Base-by-base conservation (phyloP, 2,888 invertebrate genomes). In the Phania funesta region DNA sequence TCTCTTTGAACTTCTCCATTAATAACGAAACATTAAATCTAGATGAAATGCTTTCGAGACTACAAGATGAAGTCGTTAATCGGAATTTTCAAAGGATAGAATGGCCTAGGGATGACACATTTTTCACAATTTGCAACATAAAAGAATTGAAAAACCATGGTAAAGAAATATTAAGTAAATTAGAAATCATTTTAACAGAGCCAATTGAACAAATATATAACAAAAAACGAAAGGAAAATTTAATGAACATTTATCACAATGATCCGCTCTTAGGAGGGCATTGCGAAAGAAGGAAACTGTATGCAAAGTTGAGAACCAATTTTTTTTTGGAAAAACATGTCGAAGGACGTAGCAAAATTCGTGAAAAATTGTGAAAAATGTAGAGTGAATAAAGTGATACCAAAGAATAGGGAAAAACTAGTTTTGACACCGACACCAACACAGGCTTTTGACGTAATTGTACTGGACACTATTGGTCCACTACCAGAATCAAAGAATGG, bases 291-390 rank as follows among this genome's bases (percentile, higher is more conserved):
- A 52, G 16, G 20, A 67, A 52, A 52, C 26, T 67, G 11, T 67
- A 67, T 18, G 38, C 67, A 22, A 67, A 52, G 35, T 24, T 67
- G 8, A 20, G 68, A 71, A 75, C 64, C 20, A 58, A 76, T 38
- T 80, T 64, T 58, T n/a, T 73, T 67, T 50, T 76, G 83, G 79
- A 35, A 35, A 35, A 35, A 35, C 9, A 35, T 83, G 83, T 74
- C 74, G 1, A 67, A 32, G 24, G 65, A 80, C 44, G 58, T 83
- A 16, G 56, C 70, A 18, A 50, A 38, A 9, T 74, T 77, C 32
- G 68, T 77, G 0, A 58, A 41, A 16, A 81, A 81, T 32, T 81
- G 76, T 46, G 26, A 8, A 9, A 68, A 83, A 76, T 84, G 26
- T 80, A 35, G 73, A 9, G 5, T 29, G 11, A 54, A 54, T 29